Evolutionary conservation across 2,888 invertebrate species (phyloP).

Genomic region (Drosophila acutilabella): DNA sequence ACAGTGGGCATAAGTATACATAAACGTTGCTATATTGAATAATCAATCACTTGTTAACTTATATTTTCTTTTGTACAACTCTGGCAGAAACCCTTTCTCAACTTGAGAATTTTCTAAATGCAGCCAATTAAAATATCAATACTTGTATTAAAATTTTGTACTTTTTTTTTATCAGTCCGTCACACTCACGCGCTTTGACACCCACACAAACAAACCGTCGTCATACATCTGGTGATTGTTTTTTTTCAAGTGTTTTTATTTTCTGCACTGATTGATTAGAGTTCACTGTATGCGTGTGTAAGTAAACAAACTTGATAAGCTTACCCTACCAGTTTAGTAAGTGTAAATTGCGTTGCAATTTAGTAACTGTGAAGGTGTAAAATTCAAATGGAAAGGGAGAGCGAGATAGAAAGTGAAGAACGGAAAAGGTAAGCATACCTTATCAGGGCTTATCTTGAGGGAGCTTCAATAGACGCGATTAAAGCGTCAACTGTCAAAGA

Average conservation of each 20-base stretch:
- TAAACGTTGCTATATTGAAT: conserved; percentile 1
- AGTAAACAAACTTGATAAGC: conserved; percentile 28
- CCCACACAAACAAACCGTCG: conserved; percentile 8
- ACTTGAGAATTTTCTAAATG: not conserved
- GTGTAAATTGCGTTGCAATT: conserved; percentile 13
- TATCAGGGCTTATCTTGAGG: conserved; percentile 51
- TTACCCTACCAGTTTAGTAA: conserved; percentile 18
- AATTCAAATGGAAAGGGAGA: not conserved
- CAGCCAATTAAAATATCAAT: conserved; percentile 10
- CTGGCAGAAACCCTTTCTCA: conserved; percentile 9
- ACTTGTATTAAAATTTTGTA: conserved; percentile 20
- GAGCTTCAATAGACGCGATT: conserved; percentile 36
- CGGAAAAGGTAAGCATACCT: conserved; percentile 7
- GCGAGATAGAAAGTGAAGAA: not conserved
- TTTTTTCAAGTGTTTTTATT: conserved; percentile 39
- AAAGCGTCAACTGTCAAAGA: conserved; percentile 15
- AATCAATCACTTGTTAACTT: conserved; percentile 11
- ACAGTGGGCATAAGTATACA: not conserved
- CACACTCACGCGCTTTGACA: conserved; percentile 10
- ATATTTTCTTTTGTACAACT: not conserved
- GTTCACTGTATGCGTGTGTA: conserved; percentile 11
- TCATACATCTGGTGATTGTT: conserved; percentile 39
- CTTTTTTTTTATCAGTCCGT: conserved; percentile 25
- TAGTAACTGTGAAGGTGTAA: conserved; percentile 26
- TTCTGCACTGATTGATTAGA: conserved; percentile 45